These are phyloP conservation scores for Mesaphorura yosii DNA, from an alignment of 1,140 invertebrate species.

Conservation along the genomic window DNA sequence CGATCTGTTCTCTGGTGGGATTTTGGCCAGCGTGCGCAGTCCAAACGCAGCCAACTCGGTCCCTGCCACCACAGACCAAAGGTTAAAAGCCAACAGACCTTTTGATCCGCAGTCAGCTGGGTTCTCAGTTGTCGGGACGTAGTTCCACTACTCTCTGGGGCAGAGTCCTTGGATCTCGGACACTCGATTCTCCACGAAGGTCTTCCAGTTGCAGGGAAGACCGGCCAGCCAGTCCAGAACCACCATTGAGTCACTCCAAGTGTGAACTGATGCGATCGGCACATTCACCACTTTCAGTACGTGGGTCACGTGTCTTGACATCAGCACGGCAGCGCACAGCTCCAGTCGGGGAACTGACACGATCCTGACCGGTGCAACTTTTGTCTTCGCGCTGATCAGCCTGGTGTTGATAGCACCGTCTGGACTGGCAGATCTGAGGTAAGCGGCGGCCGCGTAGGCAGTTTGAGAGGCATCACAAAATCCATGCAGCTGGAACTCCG, in stretches of 20 bases:
- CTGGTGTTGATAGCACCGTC: not conserved
- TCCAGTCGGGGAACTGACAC: constrained; percentile 20
- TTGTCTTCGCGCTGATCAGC: constrained; percentile 11
- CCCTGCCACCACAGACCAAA: not conserved
- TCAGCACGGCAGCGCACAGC: constrained; percentile 16
- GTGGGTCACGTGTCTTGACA: constrained; percentile 7
- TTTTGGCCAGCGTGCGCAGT: not conserved
- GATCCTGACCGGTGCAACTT: constrained; percentile 15
- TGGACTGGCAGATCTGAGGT: not conserved
- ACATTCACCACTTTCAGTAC: not conserved
- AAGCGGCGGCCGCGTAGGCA: not conserved
- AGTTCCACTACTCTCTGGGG: not conserved
- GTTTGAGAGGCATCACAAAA: constrained; percentile 7
- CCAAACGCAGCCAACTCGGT: not conserved
- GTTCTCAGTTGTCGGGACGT: not conserved
- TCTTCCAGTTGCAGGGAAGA: constrained; percentile 32
- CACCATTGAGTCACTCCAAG: constrained; percentile 35
- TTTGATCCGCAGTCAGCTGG: constrained; percentile 1
- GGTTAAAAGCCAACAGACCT: not conserved
- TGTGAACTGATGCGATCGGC: not conserved
- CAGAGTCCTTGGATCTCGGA: constrained; percentile 31
- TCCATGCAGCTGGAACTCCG: not conserved
- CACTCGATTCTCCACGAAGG: constrained; percentile 36
- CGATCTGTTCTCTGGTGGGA: not conserved
- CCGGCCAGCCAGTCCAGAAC: constrained; percentile 35